Evolutionary conservation across 2,113 vertebrate genomes (phyloP).

Genomic region (Meleagris gallopavo): DNA sequence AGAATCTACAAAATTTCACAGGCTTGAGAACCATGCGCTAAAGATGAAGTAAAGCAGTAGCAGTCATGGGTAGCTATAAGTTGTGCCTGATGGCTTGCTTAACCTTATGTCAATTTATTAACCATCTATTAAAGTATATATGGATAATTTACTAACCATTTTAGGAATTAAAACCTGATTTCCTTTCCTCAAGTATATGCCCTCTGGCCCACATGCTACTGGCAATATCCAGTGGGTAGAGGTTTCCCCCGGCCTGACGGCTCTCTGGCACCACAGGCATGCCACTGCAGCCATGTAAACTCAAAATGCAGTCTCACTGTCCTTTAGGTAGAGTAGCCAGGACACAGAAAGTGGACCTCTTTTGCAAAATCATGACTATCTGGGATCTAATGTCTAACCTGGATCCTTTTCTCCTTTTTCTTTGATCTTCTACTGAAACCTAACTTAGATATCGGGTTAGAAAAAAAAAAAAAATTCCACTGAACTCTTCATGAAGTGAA

Average conservation of each 20-base stretch:
- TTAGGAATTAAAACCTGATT: not conserved
- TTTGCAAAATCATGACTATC: not conserved
- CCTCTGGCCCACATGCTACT: not conserved
- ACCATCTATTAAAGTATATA: not conserved
- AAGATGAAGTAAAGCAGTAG: not conserved
- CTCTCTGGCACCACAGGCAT: not conserved
- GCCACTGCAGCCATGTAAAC: not conserved
- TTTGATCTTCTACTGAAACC: not conserved
- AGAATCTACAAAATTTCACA: not conserved
- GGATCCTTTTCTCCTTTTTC: not conserved
- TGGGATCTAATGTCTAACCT: not conserved
- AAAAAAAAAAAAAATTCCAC: not conserved
- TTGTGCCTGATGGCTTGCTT: not conserved
- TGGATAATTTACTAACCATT: not conserved
- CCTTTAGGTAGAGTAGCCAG: not conserved
- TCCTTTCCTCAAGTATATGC: not conserved
- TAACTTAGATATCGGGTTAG: fast-evolving
- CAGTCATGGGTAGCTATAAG: not conserved
- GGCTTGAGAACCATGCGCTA: not conserved
- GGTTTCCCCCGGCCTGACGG: not conserved
- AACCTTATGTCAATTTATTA: not conserved
- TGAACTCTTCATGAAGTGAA: not conserved
- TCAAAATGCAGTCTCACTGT: not conserved
- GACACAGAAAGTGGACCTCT: not conserved
- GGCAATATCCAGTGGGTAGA: not conserved